Evolutionary conservation across 2,888 invertebrate genomes (phyloP), one percentile per base, ranked within the genome.

Genomic region (Gryllus longicercus): DNA sequence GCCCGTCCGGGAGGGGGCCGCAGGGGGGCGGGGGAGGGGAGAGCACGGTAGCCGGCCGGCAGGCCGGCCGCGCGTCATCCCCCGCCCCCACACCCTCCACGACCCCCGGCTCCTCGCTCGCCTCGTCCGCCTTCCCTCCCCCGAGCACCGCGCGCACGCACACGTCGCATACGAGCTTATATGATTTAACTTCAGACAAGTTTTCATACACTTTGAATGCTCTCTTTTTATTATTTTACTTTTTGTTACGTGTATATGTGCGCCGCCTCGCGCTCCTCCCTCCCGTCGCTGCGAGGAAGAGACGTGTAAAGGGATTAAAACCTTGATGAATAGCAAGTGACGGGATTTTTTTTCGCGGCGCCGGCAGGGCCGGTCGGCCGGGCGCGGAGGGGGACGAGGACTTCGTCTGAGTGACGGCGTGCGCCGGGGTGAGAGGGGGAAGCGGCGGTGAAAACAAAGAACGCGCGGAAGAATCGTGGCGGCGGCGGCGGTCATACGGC

Each of bases 141-240:
- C 63, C 63, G 63, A 63, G 63, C 12, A 2, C 63, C n/a, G 8
- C 38, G 4, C 63, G 63, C 63, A 63, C 63, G 63, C 10, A 63
- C 63, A 63, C 63, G 63, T 63, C 63, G 8, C 63, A 63, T 63
- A 63, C n/a, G 63, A 63, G 63, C 63, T 63, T 63, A 63, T 63
- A 63, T 63, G 63, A 63, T 63, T 63, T 63, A 63, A 63, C 63
- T 63, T 63, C 63, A 63, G 63, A 63, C 63, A 63, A 63, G 63
- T 63, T 63, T 63, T 63, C 63, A 63, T 63, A 63, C 63, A 63
- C 63, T 63, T 63, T 63, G 63, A 63, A 63, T 63, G 63, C 63
- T 18, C 63, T 18, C 63, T 63, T 63, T 63, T 63, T 63, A 63
- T 63, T 63, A 63, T 63, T 63, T 63, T 63, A 63, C 63, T 63